These are phyloP conservation scores for Ia io DNA, from an alignment of 2,113 vertebrate species.

Conservation along the genomic window DNA sequence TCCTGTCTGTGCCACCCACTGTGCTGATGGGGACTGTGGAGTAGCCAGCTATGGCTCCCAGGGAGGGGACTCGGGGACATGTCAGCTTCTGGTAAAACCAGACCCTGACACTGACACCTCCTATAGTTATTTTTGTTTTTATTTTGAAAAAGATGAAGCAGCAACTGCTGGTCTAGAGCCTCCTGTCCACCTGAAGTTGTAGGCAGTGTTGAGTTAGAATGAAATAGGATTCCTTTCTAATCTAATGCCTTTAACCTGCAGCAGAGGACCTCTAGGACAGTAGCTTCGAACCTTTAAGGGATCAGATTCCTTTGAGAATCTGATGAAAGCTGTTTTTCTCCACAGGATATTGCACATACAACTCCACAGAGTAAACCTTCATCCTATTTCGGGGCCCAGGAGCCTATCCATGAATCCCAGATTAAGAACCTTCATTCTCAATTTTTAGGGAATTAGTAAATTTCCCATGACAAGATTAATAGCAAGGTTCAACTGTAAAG, in stretches of 20 bases:
- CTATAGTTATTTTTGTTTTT: background rate
- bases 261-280: background rate
- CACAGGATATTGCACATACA: fast-evolving
- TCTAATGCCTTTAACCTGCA: background rate
- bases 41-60: too few relatives aligned
- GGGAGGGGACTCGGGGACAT: background rate
- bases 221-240: background rate
- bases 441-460: background rate
- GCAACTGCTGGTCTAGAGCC: background rate
- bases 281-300: background rate
- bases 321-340: background rate
- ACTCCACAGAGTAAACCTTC: background rate
- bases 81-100: background rate
- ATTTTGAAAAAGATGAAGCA: background rate
- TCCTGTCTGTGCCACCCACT: fast-evolving
- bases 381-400: background rate
- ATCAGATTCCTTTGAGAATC: background rate
- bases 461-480: background rate
- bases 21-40: fast-evolving
- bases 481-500: background rate
- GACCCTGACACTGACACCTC: too few relatives aligned
- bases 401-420: background rate
- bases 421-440: background rate
- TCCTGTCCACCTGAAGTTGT: background rate
- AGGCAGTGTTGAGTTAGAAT: background rate